A percentile compares a stretch with the other conserved stretches of the same genome.
These are phyloP conservation scores for Meda fulgida DNA, from an alignment of 2,797 vertebrate genomes.

Conservation along the genomic window DNA sequence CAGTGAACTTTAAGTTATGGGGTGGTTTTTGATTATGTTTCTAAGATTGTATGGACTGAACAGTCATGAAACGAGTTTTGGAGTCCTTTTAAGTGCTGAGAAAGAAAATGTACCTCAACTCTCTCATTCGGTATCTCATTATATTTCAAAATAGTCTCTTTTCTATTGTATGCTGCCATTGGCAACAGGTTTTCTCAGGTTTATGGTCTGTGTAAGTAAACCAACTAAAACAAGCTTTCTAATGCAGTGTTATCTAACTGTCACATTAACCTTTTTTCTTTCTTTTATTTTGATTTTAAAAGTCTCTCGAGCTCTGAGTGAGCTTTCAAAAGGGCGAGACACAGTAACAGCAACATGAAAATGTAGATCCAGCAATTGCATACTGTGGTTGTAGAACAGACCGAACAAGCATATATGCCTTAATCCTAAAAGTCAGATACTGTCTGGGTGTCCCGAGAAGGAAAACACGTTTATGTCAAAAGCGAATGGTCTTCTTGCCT, in stretches of 20 bases:
- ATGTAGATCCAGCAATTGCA: neutral
- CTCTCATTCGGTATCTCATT: neutral
- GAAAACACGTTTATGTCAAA: neutral
- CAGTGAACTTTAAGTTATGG: no score
- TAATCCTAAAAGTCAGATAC: neutral
- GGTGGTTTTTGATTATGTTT: neutral
- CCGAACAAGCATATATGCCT: neutral
- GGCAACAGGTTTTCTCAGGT: slow-evolving; percentile 5
- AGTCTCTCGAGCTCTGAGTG: neutral
- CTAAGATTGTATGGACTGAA: neutral
- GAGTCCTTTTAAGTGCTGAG: slow-evolving; percentile 14
- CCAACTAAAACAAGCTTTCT: slow-evolving; percentile 2
- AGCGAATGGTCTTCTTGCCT: neutral
- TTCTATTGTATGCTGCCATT: slow-evolving; percentile 12
- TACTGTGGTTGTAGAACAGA: neutral
- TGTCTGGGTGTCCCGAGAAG: neutral
- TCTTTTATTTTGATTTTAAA: slow-evolving; percentile 27
- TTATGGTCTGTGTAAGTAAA: slow-evolving; percentile 2
- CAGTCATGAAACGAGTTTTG: neutral
- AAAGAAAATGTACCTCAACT: slow-evolving; percentile 12
- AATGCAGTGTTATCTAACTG: neutral
- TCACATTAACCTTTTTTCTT: neutral
- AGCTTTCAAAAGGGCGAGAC: neutral
- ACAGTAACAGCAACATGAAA: neutral
- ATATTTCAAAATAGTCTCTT: slow-evolving; percentile 2